Conservation (phyloP, 2,888 invertebrate genomes). For the Beris morrisii region DNA sequence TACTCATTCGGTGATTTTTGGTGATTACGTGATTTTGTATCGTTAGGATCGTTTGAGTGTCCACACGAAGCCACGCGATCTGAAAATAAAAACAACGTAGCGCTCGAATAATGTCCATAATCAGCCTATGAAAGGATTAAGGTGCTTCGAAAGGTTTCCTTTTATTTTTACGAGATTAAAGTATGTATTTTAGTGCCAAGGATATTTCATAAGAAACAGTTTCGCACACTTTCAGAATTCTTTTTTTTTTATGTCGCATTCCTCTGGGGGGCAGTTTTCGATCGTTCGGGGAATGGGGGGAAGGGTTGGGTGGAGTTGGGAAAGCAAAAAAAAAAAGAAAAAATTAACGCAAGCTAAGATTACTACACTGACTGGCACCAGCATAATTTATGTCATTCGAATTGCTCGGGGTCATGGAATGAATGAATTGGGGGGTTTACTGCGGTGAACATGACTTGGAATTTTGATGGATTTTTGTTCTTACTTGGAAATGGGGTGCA, state of each 20-base stretch:
- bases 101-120: conserved; percentile 9
- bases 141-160: not conserved
- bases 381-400: conserved; percentile 24
- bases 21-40: conserved; percentile 89
- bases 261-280: too few species aligned
- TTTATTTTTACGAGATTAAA: not conserved
- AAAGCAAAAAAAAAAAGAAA: too few species aligned
- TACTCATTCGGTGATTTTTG: conserved; percentile 82
- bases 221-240: too few species aligned
- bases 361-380: not conserved
- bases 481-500: not conserved
- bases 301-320: too few species aligned
- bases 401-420: conserved; percentile 31
- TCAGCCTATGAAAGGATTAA: conserved; percentile 31
- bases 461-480: conserved; percentile 16
- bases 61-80: conserved; percentile 89
- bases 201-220: too few species aligned
- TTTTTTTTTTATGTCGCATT: too few species aligned
- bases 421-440: conserved; percentile 14
- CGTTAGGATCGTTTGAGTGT: conserved; percentile 86
- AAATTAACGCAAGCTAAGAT: too few species aligned
- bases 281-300: too few species aligned
- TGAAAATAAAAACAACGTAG: conserved; percentile 53
- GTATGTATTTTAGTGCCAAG: not conserved
- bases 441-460: conserved; percentile 20